Evolutionary conservation across 2,113 vertebrate species (phyloP).

Genomic region (Rhea pennata): DNA sequence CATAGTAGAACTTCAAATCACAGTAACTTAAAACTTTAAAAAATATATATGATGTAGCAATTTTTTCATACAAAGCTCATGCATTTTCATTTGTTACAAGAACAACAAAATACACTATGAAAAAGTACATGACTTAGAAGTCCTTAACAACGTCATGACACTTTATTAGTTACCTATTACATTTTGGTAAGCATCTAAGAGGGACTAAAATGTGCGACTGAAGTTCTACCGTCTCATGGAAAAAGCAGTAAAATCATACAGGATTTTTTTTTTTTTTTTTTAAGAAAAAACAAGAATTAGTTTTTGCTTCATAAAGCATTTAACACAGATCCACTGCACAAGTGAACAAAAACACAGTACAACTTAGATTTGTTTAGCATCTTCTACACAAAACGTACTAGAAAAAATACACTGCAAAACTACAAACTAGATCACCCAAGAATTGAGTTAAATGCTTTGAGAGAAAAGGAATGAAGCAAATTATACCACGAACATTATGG

Average conservation of each 20-base stretch:
- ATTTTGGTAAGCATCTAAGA: not conserved
- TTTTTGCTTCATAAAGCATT: slow-evolving; percentile 72
- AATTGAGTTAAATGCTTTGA: slow-evolving; percentile 62
- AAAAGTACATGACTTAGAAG: not conserved
- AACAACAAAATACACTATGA: not conserved
- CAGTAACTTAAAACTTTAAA: not conserved
- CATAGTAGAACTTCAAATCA: slow-evolving; percentile 53
- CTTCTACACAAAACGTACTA: not conserved
- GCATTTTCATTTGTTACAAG: not conserved
- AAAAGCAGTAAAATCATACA: not conserved
- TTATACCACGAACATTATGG: not conserved
- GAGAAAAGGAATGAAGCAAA: slow-evolving; percentile 54
- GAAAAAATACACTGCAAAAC: not conserved
- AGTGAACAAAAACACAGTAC: not conserved
- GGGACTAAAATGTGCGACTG: not conserved
- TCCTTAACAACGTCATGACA: not conserved
- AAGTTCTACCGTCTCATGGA: slow-evolving; percentile 39
- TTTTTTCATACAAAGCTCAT: not conserved
- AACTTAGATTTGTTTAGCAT: not conserved
- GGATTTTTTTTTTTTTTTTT: not conserved
- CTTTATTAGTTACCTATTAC: not conserved
- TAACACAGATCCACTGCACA: slow-evolving; percentile 34
- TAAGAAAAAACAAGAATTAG: not conserved
- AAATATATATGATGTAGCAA: not conserved
- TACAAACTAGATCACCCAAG: not conserved